A percentile compares a stretch with the other conserved stretches of the same genome.
These are phyloP conservation scores for Peromyscus polionotus DNA, from an alignment of 2,113 vertebrate species.

Conservation along the genomic window DNA sequence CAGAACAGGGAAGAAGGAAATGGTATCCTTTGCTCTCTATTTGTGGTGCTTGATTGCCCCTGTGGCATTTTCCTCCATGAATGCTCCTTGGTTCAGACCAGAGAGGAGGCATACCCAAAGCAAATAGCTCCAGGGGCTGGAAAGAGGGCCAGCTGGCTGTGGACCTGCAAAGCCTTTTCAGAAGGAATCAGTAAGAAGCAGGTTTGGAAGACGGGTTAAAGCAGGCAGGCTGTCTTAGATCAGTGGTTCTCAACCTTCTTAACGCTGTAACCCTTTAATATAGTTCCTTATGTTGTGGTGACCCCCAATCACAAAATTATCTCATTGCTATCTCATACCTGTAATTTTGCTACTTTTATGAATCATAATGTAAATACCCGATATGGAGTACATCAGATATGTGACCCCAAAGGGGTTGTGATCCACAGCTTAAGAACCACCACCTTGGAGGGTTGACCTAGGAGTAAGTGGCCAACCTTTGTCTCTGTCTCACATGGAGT, in stretches of 20 bases:
- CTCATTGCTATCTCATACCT: neutral
- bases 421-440: neutral
- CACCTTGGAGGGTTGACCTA: neutral
- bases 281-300: neutral
- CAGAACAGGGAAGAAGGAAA: slow-evolving; percentile 6
- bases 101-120: slow-evolving; percentile 19
- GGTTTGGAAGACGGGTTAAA: neutral
- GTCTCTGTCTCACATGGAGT: neutral
- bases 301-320: neutral
- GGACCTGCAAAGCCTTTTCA: slow-evolving; percentile 5
- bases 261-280: neutral
- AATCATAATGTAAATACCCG: neutral
- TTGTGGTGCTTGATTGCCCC: neutral
- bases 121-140: neutral
- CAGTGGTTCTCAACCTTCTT: neutral
- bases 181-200: slow-evolving; percentile 18
- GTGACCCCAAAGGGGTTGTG: too few relatives aligned
- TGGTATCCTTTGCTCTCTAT: neutral
- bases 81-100: neutral
- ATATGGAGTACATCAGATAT: neutral
- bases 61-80: slow-evolving; percentile 29
- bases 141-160: neutral
- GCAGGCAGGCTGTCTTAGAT: neutral
- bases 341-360: neutral
- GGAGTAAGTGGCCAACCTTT: neutral